Percentiles rank a stretch among this genome's conserved stretches.
Conservation (phyloP, 2,113 vertebrate species). For the Erythrolamprus reginae region DNA sequence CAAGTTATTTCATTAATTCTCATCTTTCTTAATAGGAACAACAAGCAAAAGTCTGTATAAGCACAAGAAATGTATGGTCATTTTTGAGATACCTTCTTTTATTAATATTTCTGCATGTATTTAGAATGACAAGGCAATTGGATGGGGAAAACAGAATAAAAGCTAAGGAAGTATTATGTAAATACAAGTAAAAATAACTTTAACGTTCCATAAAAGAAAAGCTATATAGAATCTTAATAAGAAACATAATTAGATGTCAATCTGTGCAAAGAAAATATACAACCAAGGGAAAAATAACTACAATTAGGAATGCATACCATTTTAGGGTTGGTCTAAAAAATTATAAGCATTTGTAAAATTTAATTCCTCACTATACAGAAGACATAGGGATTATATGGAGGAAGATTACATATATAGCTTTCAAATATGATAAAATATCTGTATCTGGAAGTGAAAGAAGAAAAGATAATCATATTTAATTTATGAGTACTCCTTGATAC, state of each 20-base stretch:
- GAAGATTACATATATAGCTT: not conserved
- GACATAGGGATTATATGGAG: not conserved
- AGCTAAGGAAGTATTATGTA: not conserved
- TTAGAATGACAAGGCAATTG: not conserved
- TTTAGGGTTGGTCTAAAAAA: not conserved
- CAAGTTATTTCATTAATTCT: not conserved
- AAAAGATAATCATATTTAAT: not conserved
- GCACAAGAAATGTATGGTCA: not conserved
- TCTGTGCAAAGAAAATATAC: not conserved
- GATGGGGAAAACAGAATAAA: not conserved
- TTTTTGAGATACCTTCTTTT: not conserved
- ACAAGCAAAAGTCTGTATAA: not conserved
- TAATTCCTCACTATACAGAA: not conserved
- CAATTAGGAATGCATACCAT: not conserved
- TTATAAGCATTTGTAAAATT: not conserved
- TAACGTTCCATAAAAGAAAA: not conserved
- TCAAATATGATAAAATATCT: not conserved
- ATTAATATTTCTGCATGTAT: not conserved
- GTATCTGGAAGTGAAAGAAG: not conserved
- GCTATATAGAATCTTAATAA: not conserved
- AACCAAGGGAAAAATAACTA: not conserved
- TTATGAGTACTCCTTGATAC: not conserved
- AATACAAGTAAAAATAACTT: not conserved
- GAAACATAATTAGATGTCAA: not conserved
- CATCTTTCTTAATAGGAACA: not conserved